Evolutionary conservation across 2,797 vertebrate species (phyloP).

Genomic region (Ceyx erithaca): DNA sequence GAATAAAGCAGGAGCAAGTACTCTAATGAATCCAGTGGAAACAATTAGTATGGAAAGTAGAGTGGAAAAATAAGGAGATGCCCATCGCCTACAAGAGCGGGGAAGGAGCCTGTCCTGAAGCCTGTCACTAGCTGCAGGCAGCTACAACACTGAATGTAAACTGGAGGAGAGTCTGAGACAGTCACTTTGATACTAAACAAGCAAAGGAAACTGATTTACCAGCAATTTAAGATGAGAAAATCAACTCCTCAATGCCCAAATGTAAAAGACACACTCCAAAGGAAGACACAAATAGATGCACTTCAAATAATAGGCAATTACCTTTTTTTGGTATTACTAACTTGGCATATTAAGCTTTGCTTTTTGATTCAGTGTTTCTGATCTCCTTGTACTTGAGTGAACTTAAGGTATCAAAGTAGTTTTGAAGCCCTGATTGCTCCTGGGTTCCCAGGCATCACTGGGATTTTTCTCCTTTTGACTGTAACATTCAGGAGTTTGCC

Average conservation of each 20-base stretch:
- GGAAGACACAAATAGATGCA: background rate
- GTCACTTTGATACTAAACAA: background rate
- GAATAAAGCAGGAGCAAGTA: background rate
- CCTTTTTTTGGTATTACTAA: background rate
- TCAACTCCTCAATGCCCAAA: background rate
- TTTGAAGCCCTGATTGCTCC: background rate
- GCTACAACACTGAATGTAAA: background rate
- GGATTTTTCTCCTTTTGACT: background rate
- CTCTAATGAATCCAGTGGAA: conserved; percentile 28
- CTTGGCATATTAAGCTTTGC: background rate
- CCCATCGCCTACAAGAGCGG: background rate
- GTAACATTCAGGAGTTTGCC: background rate
- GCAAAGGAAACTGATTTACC: background rate
- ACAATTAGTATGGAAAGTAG: conserved; percentile 17
- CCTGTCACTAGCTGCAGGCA: background rate
- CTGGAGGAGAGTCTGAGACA: background rate
- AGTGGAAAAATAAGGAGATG: conserved; percentile 9
- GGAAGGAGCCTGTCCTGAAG: background rate
- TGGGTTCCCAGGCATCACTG: background rate
- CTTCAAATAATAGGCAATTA: background rate
- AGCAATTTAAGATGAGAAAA: background rate
- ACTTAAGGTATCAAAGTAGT: background rate
- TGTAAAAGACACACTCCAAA: background rate
- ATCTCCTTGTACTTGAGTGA: background rate
- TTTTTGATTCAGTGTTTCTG: conserved; percentile 30